Base-by-base conservation (phyloP, 2,888 invertebrate species). In the Sarcophaga variegata region DNA sequence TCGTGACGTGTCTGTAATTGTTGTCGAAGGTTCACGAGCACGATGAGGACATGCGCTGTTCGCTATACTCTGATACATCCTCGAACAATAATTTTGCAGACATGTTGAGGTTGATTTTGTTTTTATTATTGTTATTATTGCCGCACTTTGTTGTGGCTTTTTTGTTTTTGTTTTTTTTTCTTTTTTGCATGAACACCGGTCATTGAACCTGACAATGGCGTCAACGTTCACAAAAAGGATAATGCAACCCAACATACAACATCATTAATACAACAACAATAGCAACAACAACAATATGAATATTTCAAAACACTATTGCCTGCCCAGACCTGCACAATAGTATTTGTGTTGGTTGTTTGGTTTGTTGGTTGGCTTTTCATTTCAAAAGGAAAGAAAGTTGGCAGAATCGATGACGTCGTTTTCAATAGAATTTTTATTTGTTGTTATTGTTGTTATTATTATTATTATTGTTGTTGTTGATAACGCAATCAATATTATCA, bases 171-270 rank as follows among this genome's bases (percentile, higher is more conserved):
- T 27, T 37, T 37, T 37, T 8, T 8, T 37, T 37, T 8, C 10
- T 37, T 8, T 37, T 37, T 8, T 37, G 37, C 37, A 37, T 8
- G 37, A n/a, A 89, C 81, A 88, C 89, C 90, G 92, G 90, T 91
- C 90, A 90, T 91, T 91, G 92, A 91, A 91, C 91, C 90, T 87
- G 85, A 86, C 88, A 83, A 87, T 78, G 85, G 88, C 86, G 84
- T 87, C 74, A 85, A 86, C 83, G 79, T 87, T 79, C 70, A 37
- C 10, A 37, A 84, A 81, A 84, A 88, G 83, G 81, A 79, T 80
- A 84, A 79, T 76, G 78, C 76, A 80, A 79, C 47, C 62, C 62
- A 64, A 59, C 79, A 82, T 22, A 64, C 82, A 78, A 20, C 75
- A 86, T 47, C 76, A 81, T 22, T 81, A 80, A 64, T 77, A 78